phyloP scores from a whole-genome alignment of 2,113 vertebrate species.

The Phrynosoma blainvillii region DNA sequence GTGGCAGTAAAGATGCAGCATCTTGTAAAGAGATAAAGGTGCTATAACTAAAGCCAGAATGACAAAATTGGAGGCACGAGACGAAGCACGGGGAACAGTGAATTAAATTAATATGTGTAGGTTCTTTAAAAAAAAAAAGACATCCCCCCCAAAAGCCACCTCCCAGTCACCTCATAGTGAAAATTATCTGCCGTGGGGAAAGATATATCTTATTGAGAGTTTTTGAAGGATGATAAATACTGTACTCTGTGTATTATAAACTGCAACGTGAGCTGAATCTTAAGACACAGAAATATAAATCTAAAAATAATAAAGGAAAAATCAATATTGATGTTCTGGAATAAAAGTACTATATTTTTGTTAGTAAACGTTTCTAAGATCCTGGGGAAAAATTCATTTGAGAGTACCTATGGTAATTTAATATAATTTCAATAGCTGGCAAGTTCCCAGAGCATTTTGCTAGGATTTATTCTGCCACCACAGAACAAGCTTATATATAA shows the following conservation, averaged over 20 bases:
- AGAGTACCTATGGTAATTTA: conserved; percentile 48
- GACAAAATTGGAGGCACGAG: conserved; percentile 33
- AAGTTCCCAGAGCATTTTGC: conserved; percentile 25
- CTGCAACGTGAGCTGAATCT: conserved; percentile 63
- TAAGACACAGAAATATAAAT: conserved; percentile 60
- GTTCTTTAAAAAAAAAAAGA: conserved; percentile 4
- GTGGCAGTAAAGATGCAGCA: conserved; percentile 32
- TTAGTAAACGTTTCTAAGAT: conserved; percentile 64
- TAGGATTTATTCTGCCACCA: conserved; percentile 30
- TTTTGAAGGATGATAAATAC: conserved; percentile 65
- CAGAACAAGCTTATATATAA: conserved; percentile 25
- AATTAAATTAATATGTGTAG: conserved; percentile 61
- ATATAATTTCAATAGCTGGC: conserved; percentile 46
- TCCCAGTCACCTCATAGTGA: conserved; percentile 48
- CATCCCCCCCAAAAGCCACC: conserved; percentile 33
- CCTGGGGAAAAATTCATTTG: conserved; percentile 55
- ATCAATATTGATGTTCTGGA: conserved; percentile 67
- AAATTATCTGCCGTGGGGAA: conserved; percentile 65
- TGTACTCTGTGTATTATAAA: conserved; percentile 54
- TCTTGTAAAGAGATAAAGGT: conserved; percentile 60
- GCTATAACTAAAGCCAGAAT: conserved; percentile 39
- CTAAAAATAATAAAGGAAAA: conserved; percentile 67
- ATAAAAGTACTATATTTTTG: conserved; percentile 67
- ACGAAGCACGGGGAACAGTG: conserved; percentile 49
- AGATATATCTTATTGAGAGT: conserved; percentile 67